Evolutionary conservation across 2,888 invertebrate genomes (phyloP).

Genomic region (Kryphioiulus occultus): DNA sequence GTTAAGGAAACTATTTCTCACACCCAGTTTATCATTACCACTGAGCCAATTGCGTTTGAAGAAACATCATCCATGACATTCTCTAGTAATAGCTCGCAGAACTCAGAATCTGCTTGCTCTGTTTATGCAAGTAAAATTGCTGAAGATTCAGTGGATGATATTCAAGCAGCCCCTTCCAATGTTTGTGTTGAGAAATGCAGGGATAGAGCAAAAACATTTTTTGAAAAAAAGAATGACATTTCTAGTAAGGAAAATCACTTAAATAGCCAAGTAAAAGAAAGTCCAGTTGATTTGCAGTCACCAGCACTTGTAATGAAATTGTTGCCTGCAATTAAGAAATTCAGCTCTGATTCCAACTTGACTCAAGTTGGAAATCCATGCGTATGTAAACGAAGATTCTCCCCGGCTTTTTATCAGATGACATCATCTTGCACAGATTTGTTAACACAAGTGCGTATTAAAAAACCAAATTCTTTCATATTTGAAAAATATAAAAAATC

Average conservation of each 20-base stretch:
- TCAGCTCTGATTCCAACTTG: neutral
- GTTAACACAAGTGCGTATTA: neutral
- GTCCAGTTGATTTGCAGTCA: neutral
- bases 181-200: too few species aligned
- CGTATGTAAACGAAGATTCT: neutral
- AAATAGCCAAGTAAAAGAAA: neutral
- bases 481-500: neutral
- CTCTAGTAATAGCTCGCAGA: neutral
- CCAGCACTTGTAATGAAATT: neutral
- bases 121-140: neutral
- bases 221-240: too few species aligned
- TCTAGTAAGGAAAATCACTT: too few species aligned
- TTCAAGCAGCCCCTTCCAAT: too few species aligned
- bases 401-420: neutral
- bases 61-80: neutral
- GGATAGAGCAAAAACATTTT: too few species aligned
- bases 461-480: neutral
- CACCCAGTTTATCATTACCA: neutral
- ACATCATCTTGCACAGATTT: neutral
- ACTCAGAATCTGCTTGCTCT: neutral
- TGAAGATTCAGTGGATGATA: neutral
- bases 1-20: neutral
- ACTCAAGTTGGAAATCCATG: neutral
- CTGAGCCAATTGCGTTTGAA: neutral
- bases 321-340: neutral